Conservation (phyloP, 2,797 vertebrate species). For the Molossus alvarezi region DNA sequence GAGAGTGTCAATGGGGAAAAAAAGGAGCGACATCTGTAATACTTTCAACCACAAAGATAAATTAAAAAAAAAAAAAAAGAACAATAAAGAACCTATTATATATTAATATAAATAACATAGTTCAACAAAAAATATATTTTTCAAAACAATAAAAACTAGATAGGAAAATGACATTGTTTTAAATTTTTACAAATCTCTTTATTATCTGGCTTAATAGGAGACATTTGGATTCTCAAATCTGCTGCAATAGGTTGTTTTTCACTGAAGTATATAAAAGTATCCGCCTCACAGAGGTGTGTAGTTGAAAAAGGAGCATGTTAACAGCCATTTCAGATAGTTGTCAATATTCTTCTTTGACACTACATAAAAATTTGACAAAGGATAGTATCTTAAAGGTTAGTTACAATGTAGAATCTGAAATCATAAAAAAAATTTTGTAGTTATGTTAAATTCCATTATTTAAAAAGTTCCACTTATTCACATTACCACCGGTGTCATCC, state of each 20-base stretch:
- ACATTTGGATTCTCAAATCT: constrained; percentile 20
- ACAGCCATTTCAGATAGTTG: neutral
- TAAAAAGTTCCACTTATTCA: neutral
- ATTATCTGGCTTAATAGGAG: constrained; percentile 24
- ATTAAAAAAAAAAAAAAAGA: neutral
- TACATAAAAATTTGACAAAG: constrained; percentile 50
- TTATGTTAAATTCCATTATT: neutral
- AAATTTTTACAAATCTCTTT: constrained; percentile 20
- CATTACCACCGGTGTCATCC: constrained; percentile 6
- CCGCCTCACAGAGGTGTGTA: neutral
- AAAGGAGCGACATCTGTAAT: no score
- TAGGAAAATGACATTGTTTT: constrained; percentile 37
- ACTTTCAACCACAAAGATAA: no score
- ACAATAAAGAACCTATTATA: constrained; percentile 1
- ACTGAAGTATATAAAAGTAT: constrained; percentile 12
- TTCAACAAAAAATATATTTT: constrained; percentile 52
- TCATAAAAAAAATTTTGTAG: neutral
- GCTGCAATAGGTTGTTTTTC: neutral
- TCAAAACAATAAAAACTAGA: constrained; percentile 27
- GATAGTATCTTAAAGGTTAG: constrained; percentile 24
- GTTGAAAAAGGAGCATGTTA: constrained; percentile 35
- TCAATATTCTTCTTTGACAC: neutral
- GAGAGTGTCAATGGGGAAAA: no score
- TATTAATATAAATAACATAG: constrained; percentile 36
- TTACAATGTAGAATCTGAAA: constrained; percentile 21